These are phyloP conservation scores for Zingel zingel DNA, from an alignment of 2,113 vertebrate species.

Conservation along the genomic window DNA sequence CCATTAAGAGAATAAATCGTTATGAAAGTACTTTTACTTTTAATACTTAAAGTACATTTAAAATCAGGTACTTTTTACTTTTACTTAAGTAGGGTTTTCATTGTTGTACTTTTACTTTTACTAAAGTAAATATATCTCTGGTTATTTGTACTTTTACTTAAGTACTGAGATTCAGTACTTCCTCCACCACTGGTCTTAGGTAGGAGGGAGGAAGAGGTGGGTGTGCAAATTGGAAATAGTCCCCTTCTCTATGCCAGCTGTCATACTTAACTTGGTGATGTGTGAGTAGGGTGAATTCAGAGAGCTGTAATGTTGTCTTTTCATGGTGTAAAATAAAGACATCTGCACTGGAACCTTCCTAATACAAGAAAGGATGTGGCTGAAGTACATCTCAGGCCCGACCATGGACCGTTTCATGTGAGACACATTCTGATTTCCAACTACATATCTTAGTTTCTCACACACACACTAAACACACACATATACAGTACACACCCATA, in stretches of 20 bases:
- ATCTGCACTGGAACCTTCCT: slow-evolving; percentile 18
- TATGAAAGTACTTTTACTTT: no score
- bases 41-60: no score
- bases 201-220: neutral
- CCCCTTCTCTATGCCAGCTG: slow-evolving; percentile 43
- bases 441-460: neutral
- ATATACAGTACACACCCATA: neutral
- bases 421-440: neutral
- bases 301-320: slow-evolving; percentile 22
- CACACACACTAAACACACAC: neutral
- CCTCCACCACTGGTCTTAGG: no score
- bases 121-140: no score
- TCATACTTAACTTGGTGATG: slow-evolving; percentile 27
- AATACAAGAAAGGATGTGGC: neutral
- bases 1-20: no score
- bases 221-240: slow-evolving; percentile 38
- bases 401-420: neutral
- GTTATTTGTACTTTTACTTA: no score
- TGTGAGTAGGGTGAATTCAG: slow-evolving; percentile 7
- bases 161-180: no score
- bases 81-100: no score
- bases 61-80: no score
- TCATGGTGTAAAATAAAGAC: slow-evolving; percentile 37
- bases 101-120: no score
- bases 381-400: neutral